Evolutionary conservation across 2,797 vertebrate species (phyloP).

Genomic region (Halcyon smyrnensis): DNA sequence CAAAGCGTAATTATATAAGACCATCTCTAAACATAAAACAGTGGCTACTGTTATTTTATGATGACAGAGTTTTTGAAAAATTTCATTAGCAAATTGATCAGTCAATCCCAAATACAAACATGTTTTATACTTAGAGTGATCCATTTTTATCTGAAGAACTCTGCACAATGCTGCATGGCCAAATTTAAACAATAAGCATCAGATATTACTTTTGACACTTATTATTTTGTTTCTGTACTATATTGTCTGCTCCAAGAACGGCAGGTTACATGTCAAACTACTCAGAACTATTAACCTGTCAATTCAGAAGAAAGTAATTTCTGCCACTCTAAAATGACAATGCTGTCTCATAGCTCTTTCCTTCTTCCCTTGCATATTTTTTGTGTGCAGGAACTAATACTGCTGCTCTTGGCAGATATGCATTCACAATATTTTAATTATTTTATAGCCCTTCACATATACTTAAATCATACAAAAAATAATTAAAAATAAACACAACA

Average conservation of each 20-base stretch:
- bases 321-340: background rate
- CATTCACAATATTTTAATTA: background rate
- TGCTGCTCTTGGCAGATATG: background rate
- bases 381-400: background rate
- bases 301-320: slow-evolving; percentile 1
- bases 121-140: background rate
- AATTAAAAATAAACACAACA: background rate
- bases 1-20: slow-evolving; percentile 4
- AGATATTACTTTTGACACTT: background rate
- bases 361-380: background rate
- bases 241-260: background rate
- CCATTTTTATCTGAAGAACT: background rate
- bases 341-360: background rate
- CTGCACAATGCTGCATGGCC: background rate
- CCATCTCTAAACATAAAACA: slow-evolving; percentile 26
- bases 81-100: background rate
- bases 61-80: background rate
- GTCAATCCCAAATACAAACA: background rate
- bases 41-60: background rate
- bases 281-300: background rate
- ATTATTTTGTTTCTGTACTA: background rate
- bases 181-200: background rate
- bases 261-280: background rate
- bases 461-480: background rate
- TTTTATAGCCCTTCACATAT: background rate